These are phyloP conservation scores for Elephas maximus DNA, from an alignment of 2,113 vertebrate species.

Conservation along the genomic window DNA sequence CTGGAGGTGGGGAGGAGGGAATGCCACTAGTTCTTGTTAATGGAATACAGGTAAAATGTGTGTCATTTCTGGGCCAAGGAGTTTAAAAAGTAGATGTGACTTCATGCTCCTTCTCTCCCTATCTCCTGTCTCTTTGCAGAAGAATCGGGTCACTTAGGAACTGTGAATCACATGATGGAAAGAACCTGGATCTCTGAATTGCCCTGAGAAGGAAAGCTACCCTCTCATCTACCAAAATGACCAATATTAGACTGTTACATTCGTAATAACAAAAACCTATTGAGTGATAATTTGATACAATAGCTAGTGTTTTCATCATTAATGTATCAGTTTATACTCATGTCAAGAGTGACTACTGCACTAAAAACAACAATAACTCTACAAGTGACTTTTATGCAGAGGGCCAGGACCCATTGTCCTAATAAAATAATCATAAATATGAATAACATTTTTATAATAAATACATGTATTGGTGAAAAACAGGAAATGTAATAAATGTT, in stretches of 20 bases:
- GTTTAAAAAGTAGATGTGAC: neutral
- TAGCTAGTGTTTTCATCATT: neutral
- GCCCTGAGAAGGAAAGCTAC: neutral
- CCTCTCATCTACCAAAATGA: neutral
- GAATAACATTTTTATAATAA: constrained; percentile 11
- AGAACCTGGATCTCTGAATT: neutral
- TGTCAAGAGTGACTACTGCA: neutral
- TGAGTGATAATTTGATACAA: neutral
- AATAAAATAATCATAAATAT: constrained; percentile 49
- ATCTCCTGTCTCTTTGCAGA: neutral
- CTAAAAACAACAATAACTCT: constrained; percentile 10
- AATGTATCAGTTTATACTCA: neutral
- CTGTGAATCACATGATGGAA: neutral
- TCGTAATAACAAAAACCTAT: neutral
- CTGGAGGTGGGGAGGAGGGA: neutral
- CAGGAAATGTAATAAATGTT: constrained; percentile 20
- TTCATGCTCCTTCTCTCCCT: neutral
- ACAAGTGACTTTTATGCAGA: neutral
- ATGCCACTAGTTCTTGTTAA: neutral
- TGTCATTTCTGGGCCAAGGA: neutral
- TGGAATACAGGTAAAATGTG: neutral
- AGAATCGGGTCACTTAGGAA: neutral
- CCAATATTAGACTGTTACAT: neutral
- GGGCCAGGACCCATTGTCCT: neutral
- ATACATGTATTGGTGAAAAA: neutral